A percentile compares a stretch with the other conserved stretches of the same genome.
These are phyloP conservation scores for Percina caprodes DNA, from an alignment of 2,113 vertebrate species.

Conservation along the genomic window DNA sequence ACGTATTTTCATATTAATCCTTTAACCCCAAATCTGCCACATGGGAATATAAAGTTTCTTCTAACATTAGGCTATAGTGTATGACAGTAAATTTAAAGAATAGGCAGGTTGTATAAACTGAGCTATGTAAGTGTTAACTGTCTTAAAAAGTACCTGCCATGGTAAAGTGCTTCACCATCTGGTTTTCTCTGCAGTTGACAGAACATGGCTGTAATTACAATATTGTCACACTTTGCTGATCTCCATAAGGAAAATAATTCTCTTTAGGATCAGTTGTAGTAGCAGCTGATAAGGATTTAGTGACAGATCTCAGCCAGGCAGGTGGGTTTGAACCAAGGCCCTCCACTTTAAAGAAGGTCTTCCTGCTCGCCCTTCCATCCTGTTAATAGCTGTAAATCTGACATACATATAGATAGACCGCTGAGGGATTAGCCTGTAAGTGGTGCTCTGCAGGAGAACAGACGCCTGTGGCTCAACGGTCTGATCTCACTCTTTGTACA, in stretches of 20 bases:
- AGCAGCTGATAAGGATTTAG: slow-evolving; percentile 47
- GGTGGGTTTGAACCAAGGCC: slow-evolving; percentile 30
- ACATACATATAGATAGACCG: slow-evolving; percentile 51
- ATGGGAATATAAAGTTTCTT: neutral
- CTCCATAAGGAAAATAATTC: slow-evolving; percentile 23
- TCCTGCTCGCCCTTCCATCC: slow-evolving; percentile 14
- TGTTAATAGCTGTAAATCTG: slow-evolving; percentile 65
- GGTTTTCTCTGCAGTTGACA: slow-evolving; percentile 17
- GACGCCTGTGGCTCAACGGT: slow-evolving; percentile 46
- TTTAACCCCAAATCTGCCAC: neutral
- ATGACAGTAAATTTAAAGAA: neutral
- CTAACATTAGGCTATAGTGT: neutral
- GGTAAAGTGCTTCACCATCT: slow-evolving; percentile 36
- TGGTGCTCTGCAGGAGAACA: slow-evolving; percentile 59
- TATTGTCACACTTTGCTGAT: slow-evolving; percentile 38
- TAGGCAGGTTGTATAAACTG: neutral
- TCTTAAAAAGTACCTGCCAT: neutral
- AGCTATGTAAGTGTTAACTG: slow-evolving; percentile 9
- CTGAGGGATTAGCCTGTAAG: slow-evolving; percentile 66
- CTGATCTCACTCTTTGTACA: slow-evolving; percentile 55
- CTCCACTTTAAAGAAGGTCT: slow-evolving; percentile 43
- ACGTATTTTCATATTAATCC: neutral
- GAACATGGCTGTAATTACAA: slow-evolving; percentile 30
- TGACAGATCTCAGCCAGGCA: slow-evolving; percentile 28
- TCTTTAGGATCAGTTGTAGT: slow-evolving; percentile 25